Evolutionary conservation across 2,113 vertebrate species (phyloP), one percentile per base, ranked within the genome.

Genomic region (Actenoides hombroni): DNA sequence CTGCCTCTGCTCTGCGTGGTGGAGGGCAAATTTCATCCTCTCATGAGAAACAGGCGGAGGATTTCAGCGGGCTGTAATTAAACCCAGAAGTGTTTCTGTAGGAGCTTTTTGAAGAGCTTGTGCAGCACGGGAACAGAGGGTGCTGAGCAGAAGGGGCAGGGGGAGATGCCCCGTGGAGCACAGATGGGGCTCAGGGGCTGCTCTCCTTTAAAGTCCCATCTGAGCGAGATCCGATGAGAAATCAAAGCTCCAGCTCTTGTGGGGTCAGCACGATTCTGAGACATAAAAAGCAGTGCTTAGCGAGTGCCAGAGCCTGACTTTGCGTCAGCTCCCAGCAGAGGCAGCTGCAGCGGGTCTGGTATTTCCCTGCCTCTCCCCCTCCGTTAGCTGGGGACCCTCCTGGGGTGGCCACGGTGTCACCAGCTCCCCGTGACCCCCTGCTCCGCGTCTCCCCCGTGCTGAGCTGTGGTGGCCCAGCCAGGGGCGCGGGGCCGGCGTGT

Each of bases 101-200:
- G 79, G 86, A 65, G 83, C 33, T 28, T 49, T 82, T 53, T 48
- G 80, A 59, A 65, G 91, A 64, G 88, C 28, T 24, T 13, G 70
- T 3, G 7, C 56, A 35, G 86, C 6, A 5, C 16, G 3, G 87
- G 87, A 40, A 11, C 33, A 10, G 49, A 18, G 70, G 83, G 44
- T 10, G 61, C 57, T 9, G 77, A 35, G 91, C 7, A 3, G 89
- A 29, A 65, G 75, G 82, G 82, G 54, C 3, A 2, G n/a, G 85
- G 83, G 85, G 63, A 49, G 91, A 83, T 40, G 88, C 57, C 83
- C 37, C 1, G 0, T 0, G 13, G 37, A 74, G 74, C 85, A n/a
- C 88, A 75, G 83, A 56, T 74, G 95, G 93, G 85, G 44, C 69
- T 73, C 3, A 3, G 69, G 82, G 78, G 79, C 56, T 78, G 65